Conservation (phyloP, 2,888 invertebrate species). For the Dryomyza anilis region DNA sequence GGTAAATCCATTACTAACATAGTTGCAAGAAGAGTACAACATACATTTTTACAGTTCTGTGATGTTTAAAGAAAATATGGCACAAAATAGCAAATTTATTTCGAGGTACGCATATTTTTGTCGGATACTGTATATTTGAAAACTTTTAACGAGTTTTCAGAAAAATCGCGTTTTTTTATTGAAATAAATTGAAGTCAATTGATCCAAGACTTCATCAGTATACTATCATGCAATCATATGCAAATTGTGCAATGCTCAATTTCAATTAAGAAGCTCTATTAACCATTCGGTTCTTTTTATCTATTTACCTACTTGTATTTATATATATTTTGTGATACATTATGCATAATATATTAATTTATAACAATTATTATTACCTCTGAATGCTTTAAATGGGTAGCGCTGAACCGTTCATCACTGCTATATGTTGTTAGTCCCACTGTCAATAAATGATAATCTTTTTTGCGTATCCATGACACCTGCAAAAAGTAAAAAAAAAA, state of each 20-base stretch:
- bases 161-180: too few relatives aligned
- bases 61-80: background rate
- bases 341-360: too few relatives aligned
- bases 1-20: background rate
- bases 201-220: too few relatives aligned
- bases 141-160: too few relatives aligned
- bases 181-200: too few relatives aligned
- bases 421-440: conserved; percentile 87
- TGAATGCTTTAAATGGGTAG: conserved; percentile 83
- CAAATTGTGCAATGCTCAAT: too few relatives aligned
- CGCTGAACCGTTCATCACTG: conserved; percentile 86
- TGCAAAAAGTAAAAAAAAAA: too few relatives aligned
- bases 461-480: conserved; percentile 86
- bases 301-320: too few relatives aligned
- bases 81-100: background rate
- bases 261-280: too few relatives aligned
- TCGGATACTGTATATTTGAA: background rate
- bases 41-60: background rate
- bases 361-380: conserved; percentile 71
- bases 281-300: too few relatives aligned
- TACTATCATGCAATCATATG: too few relatives aligned
- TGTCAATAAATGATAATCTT: conserved; percentile 83
- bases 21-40: background rate
- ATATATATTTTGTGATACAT: too few relatives aligned
- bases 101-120: background rate